Percentiles rank a stretch among this genome's conserved stretches.
These are phyloP conservation scores for Thecophora atra DNA, from an alignment of 2,888 invertebrate species.

Conservation along the genomic window DNA sequence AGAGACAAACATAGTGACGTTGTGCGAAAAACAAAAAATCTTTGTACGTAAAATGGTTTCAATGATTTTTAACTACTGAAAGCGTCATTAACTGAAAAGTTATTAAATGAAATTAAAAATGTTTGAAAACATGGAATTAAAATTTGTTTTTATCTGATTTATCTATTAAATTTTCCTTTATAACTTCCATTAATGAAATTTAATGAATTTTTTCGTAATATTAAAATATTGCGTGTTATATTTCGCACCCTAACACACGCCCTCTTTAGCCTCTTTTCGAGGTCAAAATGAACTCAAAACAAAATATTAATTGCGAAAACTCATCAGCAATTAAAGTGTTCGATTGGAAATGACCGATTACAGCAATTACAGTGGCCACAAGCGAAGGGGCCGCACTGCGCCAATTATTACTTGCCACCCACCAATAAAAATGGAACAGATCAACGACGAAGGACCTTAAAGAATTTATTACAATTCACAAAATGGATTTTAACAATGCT, in stretches of 20 bases:
- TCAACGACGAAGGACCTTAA: not conserved
- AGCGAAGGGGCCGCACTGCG: conserved; percentile 39
- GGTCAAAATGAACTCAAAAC: conserved; percentile 46
- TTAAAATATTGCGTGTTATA: conserved; percentile 26
- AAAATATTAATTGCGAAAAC: conserved; percentile 57
- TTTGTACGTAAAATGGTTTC: too few relatives aligned
- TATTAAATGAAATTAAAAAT: too few relatives aligned
- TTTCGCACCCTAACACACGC: not conserved
- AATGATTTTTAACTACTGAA: too few relatives aligned
- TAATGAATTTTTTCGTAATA: not conserved
- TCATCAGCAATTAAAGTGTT: conserved; percentile 58
- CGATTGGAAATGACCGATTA: conserved; percentile 58
- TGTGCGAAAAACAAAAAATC: not conserved
- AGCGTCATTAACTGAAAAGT: too few relatives aligned
- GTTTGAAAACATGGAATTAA: too few relatives aligned
- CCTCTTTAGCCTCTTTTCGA: conserved; percentile 6
- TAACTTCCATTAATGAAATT: too few relatives aligned
- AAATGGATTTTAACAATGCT: conserved; percentile 29
- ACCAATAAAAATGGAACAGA: not conserved
- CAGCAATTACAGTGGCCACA: conserved; percentile 54
- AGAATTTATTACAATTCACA: conserved; percentile 12
- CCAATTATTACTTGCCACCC: not conserved
- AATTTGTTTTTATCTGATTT: too few relatives aligned
- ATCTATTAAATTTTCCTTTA: too few relatives aligned
- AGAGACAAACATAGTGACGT: too few relatives aligned